These are phyloP conservation scores for Labroides dimidiatus DNA, from an alignment of 2,797 vertebrate genomes.

Conservation along the genomic window DNA sequence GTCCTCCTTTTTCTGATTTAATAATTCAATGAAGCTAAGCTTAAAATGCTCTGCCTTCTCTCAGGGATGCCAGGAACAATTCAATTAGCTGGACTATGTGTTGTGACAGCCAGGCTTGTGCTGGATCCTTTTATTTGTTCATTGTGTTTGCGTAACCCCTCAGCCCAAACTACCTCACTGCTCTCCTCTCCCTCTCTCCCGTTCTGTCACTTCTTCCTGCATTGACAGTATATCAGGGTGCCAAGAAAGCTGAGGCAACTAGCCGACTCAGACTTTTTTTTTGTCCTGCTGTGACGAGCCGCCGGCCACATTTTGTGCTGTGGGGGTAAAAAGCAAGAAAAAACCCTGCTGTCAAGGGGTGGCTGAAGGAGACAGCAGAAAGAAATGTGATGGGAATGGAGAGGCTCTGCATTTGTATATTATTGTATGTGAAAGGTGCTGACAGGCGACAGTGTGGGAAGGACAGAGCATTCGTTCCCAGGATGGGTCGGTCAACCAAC, in stretches of 20 bases:
- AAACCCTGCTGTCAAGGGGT: constrained; percentile 59
- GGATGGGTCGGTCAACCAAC: constrained; percentile 60
- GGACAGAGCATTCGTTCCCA: constrained; percentile 56
- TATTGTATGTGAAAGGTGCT: constrained; percentile 73
- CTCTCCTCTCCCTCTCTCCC: constrained; percentile 14
- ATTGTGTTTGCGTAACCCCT: constrained; percentile 43
- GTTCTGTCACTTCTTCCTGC: constrained; percentile 55
- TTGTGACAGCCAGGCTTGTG: constrained; percentile 68
- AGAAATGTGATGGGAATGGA: constrained; percentile 56
- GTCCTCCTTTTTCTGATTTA: constrained; percentile 65
- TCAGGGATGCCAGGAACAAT: constrained; percentile 67
- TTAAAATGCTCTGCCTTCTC: constrained; percentile 59
- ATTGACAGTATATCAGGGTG: constrained; percentile 48
- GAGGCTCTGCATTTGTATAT: constrained; percentile 56
- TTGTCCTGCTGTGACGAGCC: constrained; percentile 57
- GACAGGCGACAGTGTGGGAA: constrained; percentile 68
- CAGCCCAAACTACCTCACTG: constrained; percentile 22
- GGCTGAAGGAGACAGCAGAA: constrained; percentile 48
- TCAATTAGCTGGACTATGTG: constrained; percentile 54
- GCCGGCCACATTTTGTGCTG: constrained; percentile 64
- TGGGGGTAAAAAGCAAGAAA: constrained; percentile 40
- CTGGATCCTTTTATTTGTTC: constrained; percentile 58
- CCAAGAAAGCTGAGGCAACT: constrained; percentile 59
- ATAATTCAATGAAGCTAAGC: constrained; percentile 73
- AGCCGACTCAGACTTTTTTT: constrained; percentile 62